Evolutionary conservation across 2,888 invertebrate species (phyloP).

Genomic region (Hetaerina titia): DNA sequence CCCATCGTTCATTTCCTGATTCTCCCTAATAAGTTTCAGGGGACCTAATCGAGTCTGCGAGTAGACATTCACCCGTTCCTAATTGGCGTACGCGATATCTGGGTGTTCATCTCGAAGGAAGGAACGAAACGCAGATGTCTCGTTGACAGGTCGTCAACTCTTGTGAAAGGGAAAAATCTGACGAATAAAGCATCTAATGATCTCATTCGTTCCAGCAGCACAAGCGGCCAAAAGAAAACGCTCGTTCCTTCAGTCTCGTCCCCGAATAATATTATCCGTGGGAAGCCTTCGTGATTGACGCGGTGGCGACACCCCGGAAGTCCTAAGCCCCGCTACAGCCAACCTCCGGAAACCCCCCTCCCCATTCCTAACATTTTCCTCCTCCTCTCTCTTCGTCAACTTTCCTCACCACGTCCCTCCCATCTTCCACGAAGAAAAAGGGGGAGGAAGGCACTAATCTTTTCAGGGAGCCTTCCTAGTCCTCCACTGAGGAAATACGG

Average conservation of each 20-base stretch:
- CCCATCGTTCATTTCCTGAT: too few species aligned
- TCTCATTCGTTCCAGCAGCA: neutral
- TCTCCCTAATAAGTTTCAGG: neutral
- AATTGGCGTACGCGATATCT: neutral
- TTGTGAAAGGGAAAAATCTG: neutral
- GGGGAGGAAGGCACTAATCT: neutral
- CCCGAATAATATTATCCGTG: slow-evolving; percentile 19
- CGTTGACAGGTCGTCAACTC: neutral
- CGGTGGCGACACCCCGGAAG: neutral
- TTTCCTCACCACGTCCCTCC: neutral
- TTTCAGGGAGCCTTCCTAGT: neutral
- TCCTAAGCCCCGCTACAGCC: neutral
- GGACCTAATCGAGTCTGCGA: neutral
- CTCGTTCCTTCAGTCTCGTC: neutral
- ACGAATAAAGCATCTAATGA: slow-evolving; percentile 20
- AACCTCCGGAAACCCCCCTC: neutral
- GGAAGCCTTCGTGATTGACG: slow-evolving; percentile 2
- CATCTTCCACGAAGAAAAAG: neutral
- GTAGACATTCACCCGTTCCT: neutral
- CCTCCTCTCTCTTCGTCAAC: neutral
- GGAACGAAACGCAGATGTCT: neutral
- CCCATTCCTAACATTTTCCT: neutral
- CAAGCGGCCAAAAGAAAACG: neutral
- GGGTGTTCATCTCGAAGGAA: neutral
- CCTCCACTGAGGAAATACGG: neutral